A percentile compares a stretch with the other conserved stretches of the same genome.
Conservation (phyloP, 1,140 invertebrate genomes). For the Pachypeltis micranthus region DNA sequence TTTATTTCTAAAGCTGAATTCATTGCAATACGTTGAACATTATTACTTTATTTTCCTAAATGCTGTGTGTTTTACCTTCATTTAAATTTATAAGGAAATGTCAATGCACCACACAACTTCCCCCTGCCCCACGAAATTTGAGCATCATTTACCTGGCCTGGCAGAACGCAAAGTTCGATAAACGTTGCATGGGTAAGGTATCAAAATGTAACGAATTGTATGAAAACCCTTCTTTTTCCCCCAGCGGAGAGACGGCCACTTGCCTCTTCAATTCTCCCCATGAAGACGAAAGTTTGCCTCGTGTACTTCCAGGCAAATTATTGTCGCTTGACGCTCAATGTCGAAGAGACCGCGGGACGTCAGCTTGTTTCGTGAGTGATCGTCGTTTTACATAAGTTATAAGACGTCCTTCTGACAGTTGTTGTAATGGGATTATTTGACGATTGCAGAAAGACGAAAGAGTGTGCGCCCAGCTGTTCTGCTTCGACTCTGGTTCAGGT, state of each 20-base stretch:
- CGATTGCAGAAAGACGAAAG: constrained; percentile 80
- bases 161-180: no score
- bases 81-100: no score
- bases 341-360: constrained; percentile 82
- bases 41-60: no score
- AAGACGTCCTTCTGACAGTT: not conserved
- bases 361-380: constrained; percentile 66
- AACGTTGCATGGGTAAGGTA: no score
- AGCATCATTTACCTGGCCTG: no score
- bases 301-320: constrained; percentile 79
- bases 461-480: constrained; percentile 89
- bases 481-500: constrained; percentile 84
- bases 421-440: not conserved
- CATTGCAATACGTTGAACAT: no score
- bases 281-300: constrained; percentile 76
- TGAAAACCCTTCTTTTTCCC: no score
- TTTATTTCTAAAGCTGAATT: no score
- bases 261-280: constrained; percentile 88
- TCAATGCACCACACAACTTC: no score
- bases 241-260: constrained; percentile 83
- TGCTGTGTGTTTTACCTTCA: no score
- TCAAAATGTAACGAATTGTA: no score
- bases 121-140: no score
- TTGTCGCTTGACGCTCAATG: constrained; percentile 85
- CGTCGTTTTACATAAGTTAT: not conserved